Conservation (phyloP, 2,113 vertebrate genomes). For the Tachuris rubrigastra region DNA sequence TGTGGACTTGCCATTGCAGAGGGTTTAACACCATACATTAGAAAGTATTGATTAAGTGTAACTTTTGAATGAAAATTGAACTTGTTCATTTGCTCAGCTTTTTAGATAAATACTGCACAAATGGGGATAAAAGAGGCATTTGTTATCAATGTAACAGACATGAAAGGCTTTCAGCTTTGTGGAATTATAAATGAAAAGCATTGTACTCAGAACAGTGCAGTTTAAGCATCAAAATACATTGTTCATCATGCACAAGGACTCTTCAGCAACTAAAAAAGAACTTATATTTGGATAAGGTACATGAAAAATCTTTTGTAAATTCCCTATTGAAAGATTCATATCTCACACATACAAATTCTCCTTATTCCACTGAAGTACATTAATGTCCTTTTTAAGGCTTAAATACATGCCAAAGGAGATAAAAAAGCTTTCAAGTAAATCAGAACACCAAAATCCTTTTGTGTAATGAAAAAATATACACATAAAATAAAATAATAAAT, state of each 20-base stretch:
- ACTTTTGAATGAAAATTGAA: constrained; percentile 68
- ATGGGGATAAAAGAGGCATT: constrained; percentile 41
- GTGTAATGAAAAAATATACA: neutral
- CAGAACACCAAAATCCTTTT: neutral
- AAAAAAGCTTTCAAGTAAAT: constrained; percentile 11
- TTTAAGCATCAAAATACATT: neutral
- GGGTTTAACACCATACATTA: constrained; percentile 34
- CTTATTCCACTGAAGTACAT: neutral
- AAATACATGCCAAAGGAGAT: neutral
- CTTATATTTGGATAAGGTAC: neutral
- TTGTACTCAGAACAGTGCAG: neutral
- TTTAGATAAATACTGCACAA: constrained; percentile 54
- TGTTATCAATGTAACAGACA: constrained; percentile 31
- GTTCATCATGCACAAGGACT: neutral
- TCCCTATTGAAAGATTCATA: neutral
- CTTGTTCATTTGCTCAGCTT: constrained; percentile 64
- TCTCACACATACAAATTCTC: neutral
- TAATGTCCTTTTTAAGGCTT: neutral
- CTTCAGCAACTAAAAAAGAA: neutral
- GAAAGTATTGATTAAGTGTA: constrained; percentile 55
- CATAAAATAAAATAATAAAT: neutral
- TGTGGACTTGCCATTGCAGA: neutral
- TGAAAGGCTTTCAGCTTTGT: constrained; percentile 8
- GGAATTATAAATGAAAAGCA: constrained; percentile 24
- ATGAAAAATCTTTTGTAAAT: neutral